phyloP scores from a whole-genome alignment of 2,113 vertebrate genomes.

The Ailurus styani region DNA sequence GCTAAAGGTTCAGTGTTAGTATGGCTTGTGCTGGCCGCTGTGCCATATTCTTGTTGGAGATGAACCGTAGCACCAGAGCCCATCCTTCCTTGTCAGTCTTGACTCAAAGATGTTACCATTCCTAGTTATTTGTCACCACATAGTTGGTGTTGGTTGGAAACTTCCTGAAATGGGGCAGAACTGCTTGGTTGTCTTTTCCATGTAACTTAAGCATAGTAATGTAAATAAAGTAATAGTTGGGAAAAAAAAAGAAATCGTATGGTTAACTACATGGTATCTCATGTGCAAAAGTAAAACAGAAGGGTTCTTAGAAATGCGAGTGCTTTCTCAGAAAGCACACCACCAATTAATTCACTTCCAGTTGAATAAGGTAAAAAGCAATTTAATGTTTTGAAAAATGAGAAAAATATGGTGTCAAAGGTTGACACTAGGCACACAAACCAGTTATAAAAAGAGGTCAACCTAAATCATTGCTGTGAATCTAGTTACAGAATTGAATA shows the following conservation, averaged over 20 bases:
- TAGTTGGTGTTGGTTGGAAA: slow-evolving; percentile 81
- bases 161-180: slow-evolving; percentile 81
- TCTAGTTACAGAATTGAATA: not conserved
- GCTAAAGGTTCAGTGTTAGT: slow-evolving; percentile 86
- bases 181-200: slow-evolving; percentile 80
- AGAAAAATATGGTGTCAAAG: not conserved
- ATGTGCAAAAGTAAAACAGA: not conserved
- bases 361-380: not conserved
- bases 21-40: slow-evolving; percentile 85
- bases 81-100: slow-evolving; percentile 80
- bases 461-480: not conserved
- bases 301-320: not conserved
- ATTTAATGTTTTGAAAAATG: not conserved
- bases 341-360: not conserved
- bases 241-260: too few species aligned
- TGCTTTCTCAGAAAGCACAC: not conserved
- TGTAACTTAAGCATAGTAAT: slow-evolving; percentile 86
- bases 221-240: slow-evolving; percentile 83
- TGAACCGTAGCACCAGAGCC: slow-evolving; percentile 83
- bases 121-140: slow-evolving; percentile 77
- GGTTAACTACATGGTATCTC: not conserved
- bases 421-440: not conserved
- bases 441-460: not conserved
- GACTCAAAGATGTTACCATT: slow-evolving; percentile 81
- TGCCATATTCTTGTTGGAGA: slow-evolving; percentile 85